These are phyloP conservation scores for Paradisaea rubra DNA, from an alignment of 2,113 vertebrate genomes.

Conservation along the genomic window DNA sequence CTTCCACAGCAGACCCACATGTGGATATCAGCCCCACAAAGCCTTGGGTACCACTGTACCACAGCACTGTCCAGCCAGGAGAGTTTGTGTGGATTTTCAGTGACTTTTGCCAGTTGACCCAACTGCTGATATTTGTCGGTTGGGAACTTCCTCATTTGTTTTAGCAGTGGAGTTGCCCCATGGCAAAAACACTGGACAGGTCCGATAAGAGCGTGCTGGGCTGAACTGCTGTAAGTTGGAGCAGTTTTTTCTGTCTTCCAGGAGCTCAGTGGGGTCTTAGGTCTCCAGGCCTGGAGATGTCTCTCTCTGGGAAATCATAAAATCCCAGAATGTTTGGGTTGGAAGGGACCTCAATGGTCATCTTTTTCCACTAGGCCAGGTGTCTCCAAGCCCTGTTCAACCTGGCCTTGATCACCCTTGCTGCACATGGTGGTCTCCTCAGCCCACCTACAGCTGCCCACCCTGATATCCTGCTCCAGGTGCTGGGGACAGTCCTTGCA, in stretches of 20 bases:
- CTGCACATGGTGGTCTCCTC: neutral
- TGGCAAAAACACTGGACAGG: neutral
- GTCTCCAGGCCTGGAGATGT: neutral
- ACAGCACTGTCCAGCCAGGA: neutral
- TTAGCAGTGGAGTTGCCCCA: neutral
- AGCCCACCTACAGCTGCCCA: neutral
- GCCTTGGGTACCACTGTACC: neutral
- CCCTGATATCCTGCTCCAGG: neutral
- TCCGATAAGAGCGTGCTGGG: accelerated
- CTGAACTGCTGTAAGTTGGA: neutral
- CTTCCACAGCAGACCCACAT: neutral
- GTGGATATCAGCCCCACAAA: neutral
- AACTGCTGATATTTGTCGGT: neutral
- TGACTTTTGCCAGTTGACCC: neutral
- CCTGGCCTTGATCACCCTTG: neutral
- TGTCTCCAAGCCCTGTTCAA: neutral
- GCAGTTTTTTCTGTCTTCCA: neutral
- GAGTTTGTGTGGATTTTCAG: accelerated
- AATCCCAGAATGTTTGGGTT: neutral
- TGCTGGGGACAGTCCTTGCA: neutral
- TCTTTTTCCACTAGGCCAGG: neutral
- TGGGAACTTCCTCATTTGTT: neutral
- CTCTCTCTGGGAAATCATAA: neutral
- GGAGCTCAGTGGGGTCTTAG: neutral
- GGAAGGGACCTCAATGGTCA: neutral